phyloP scores from a whole-genome alignment of 2,113 vertebrate genomes.

The Micromys minutus region DNA sequence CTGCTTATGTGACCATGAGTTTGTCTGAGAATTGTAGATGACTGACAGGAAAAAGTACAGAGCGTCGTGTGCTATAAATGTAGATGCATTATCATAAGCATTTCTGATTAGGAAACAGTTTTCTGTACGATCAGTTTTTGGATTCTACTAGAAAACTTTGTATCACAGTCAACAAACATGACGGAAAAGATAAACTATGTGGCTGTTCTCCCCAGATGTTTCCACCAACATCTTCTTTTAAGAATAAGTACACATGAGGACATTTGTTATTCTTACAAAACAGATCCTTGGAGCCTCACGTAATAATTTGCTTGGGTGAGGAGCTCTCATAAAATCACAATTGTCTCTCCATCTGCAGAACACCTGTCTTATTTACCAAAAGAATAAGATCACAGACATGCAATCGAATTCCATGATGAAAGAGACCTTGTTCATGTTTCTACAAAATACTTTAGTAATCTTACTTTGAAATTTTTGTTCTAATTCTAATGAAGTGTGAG shows the following conservation, averaged over 20 bases:
- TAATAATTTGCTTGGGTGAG: conserved; percentile 31
- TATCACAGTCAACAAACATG: not conserved
- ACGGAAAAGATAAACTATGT: not conserved
- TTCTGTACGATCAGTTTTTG: not conserved
- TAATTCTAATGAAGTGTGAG: not conserved
- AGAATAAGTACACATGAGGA: not conserved
- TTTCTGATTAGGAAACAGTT: not conserved
- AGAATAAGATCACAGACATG: conserved; percentile 55
- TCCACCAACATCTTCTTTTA: not conserved
- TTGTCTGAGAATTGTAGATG: not conserved
- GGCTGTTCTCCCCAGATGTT: not conserved
- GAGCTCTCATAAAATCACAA: conserved; percentile 64
- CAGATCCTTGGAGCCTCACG: conserved; percentile 43
- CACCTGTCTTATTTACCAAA: conserved; percentile 58
- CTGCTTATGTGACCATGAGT: not conserved
- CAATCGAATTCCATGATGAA: not conserved
- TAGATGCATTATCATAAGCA: not conserved
- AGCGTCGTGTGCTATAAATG: not conserved
- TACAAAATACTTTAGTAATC: conserved; percentile 1
- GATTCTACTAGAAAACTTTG: not conserved
- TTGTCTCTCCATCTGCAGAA: conserved; percentile 69
- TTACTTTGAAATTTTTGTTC: not conserved
- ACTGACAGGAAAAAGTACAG: not conserved
- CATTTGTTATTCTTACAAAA: conserved; percentile 48
- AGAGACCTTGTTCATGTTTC: not conserved